Evolutionary conservation across 2,888 invertebrate genomes (phyloP).

Genomic region (Drosophila lacicola): DNA sequence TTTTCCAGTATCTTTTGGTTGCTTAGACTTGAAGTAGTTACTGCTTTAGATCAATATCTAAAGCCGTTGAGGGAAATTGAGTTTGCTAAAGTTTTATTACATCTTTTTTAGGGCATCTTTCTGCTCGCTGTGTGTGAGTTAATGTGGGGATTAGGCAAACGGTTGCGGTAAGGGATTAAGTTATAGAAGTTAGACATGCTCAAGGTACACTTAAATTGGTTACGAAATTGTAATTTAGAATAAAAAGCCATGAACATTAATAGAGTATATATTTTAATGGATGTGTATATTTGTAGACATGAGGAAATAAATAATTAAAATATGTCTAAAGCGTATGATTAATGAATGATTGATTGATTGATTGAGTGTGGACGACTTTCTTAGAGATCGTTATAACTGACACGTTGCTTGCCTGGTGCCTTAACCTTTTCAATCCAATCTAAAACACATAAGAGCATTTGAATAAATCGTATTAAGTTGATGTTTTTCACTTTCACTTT

Average conservation of each 20-base stretch:
- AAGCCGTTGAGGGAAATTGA: constrained; percentile 51
- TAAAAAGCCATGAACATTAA: background rate
- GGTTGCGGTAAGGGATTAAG: constrained; percentile 11
- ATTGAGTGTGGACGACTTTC: background rate
- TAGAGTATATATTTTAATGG: background rate
- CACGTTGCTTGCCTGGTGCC: background rate
- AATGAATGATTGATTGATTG: constrained; percentile 5
- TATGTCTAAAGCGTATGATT: background rate
- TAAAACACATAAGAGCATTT: constrained; percentile 9
- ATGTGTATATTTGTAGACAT: background rate
- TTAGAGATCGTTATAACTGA: too few relatives aligned
- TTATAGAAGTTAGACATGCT: constrained; percentile 3
- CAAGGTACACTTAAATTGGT: constrained; percentile 12
- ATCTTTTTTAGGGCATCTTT: constrained; percentile 28
- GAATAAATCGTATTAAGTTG: constrained; percentile 7
- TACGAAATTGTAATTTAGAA: constrained; percentile 16
- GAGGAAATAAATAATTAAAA: background rate
- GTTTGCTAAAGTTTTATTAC: constrained; percentile 52
- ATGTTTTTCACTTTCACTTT: constrained; percentile 11
- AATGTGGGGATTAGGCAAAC: constrained; percentile 37
- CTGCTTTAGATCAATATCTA: constrained; percentile 45
- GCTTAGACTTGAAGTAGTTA: constrained; percentile 41
- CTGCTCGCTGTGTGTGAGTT: constrained; percentile 12
- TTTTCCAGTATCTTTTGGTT: constrained; percentile 29
- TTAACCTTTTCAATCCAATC: constrained; percentile 1